These are phyloP conservation scores for Chaenogobius annularis DNA, from an alignment of 2,113 vertebrate genomes.

Conservation along the genomic window DNA sequence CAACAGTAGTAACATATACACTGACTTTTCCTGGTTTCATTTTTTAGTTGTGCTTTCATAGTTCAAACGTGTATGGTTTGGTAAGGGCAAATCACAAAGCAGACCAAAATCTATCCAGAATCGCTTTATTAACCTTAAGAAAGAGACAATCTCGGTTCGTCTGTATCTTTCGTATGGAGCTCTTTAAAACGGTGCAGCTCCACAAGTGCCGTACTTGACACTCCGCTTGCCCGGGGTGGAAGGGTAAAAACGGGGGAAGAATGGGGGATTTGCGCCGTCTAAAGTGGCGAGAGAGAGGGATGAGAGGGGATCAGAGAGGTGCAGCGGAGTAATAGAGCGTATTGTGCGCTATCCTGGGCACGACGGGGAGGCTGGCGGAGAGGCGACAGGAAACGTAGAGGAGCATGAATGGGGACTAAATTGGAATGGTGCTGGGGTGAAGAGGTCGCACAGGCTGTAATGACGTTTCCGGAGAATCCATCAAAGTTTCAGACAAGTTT, in stretches of 20 bases:
- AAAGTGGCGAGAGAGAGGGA: slow-evolving; percentile 1
- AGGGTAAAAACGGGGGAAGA: slow-evolving; percentile 1
- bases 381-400: neutral
- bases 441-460: slow-evolving; percentile 21
- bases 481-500: slow-evolving; percentile 5
- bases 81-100: neutral
- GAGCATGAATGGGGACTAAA: slow-evolving; percentile 21
- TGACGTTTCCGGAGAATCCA: slow-evolving; percentile 11
- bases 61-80: neutral
- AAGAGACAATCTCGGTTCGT: neutral
- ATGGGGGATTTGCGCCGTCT: neutral
- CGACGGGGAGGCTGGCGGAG: slow-evolving; percentile 6
- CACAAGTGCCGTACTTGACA: slow-evolving; percentile 9
- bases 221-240: neutral
- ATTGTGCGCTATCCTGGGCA: slow-evolving; percentile 10
- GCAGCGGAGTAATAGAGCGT: slow-evolving; percentile 16
- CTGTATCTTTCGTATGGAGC: neutral
- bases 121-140: neutral
- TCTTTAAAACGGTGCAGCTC: neutral
- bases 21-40: neutral
- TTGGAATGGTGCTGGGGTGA: slow-evolving; percentile 23
- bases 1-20: neutral
- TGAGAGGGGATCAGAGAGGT: slow-evolving; percentile 23
- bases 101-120: neutral
- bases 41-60: neutral